phyloP scores from a whole-genome alignment of 2,113 vertebrate genomes.

The Archocentrus centrarchus region DNA sequence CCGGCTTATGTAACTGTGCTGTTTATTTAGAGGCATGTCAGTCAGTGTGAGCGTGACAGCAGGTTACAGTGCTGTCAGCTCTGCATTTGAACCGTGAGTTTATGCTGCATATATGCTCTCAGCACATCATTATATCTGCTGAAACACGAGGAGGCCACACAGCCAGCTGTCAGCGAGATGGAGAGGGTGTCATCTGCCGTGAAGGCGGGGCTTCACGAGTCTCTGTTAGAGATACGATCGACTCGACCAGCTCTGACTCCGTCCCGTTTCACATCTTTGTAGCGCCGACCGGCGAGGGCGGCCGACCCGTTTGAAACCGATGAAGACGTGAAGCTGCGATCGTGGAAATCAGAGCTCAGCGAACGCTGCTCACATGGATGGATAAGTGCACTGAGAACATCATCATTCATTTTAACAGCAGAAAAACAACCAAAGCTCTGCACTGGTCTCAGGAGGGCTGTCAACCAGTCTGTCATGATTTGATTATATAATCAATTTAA shows the following conservation, averaged over 20 bases:
- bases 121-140: neutral
- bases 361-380: neutral
- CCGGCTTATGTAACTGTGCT: neutral
- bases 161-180: neutral
- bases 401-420: neutral
- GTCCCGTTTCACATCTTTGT: neutral
- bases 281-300: too few relatives aligned
- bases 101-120: neutral
- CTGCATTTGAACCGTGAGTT: neutral
- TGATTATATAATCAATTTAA: neutral
- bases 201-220: neutral
- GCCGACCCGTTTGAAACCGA: neutral
- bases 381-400: neutral
- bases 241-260: neutral
- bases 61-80: neutral
- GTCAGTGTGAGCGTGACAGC: neutral
- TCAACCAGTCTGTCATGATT: neutral
- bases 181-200: neutral
- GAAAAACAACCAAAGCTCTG: neutral
- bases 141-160: neutral
- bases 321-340: neutral
- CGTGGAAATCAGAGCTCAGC: neutral
- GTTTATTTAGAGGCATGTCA: slow-evolving; percentile 5
- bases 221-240: neutral
- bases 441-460: neutral